Base-by-base conservation (phyloP, 2,888 invertebrate genomes). In the Acanthosepion lycidas region DNA sequence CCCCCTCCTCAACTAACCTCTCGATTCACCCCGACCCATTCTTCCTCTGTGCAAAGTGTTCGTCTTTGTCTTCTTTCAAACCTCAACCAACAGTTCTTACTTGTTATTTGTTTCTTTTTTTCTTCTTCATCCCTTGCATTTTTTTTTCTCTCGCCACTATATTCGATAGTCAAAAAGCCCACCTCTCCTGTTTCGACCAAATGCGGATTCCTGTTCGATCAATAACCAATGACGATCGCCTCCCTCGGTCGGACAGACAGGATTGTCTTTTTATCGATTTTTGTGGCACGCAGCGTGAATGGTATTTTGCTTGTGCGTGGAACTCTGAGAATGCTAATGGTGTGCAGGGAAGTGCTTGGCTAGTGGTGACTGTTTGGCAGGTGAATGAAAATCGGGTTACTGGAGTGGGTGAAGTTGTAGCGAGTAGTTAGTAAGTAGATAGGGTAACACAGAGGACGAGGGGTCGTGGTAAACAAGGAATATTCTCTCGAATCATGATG, bases 251-350 rank as follows among this genome's bases (percentile, higher is more conserved):
- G 78, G 78, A 78, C 78, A 78, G 78, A n/a, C n/a, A 78, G 15
- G 78, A 78, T 78, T 78, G 78, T 78, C 78, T 78, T 78, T 78
- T n/a, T 78, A 78, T 78, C n/a, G 78, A 78, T 78, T 78, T 78
- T 78, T n/a, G n/a, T n/a, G 78, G n/a, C 15, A n/a, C n/a, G 78
- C 78, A 78, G 78, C n/a, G 78, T 78, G 78, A n/a, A 78, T 78
- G n/a, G 78, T 78, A 78, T 78, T 78, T n/a, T n/a, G 78, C n/a
- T 33, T n/a, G 12, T n/a, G 78, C 78, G n/a, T 78, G 78, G n/a
- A 78, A 78, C n/a, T n/a, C n/a, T 78, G 78, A 20, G 78, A 78
- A 78, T 78, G 78, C 12, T 78, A 78, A 78, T 78, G n/a, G 78
- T 78, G 78, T 33, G 33, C n/a, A 78, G 78, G 78, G 33, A 78